phyloP scores from a whole-genome alignment of 2,888 invertebrate genomes.

The Sphaeridia pumilis region DNA sequence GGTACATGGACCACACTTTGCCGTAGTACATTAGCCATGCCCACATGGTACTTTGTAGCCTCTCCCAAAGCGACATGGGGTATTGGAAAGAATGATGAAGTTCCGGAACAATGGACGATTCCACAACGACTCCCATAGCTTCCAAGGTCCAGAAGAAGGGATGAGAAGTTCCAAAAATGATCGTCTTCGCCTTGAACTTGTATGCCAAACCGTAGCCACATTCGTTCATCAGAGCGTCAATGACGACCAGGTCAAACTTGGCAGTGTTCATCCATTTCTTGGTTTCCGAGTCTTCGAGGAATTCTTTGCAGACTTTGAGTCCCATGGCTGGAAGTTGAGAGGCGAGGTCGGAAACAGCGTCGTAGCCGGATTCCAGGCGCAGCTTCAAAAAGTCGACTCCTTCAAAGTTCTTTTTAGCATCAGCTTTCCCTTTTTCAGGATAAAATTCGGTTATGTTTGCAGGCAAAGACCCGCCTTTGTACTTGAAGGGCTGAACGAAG shows the following conservation, averaged over 20 bases:
- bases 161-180: slow-evolving; percentile 21
- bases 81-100: slow-evolving; percentile 16
- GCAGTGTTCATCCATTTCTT: slow-evolving; percentile 17
- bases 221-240: slow-evolving; percentile 27
- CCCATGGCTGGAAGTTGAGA: slow-evolving; percentile 3
- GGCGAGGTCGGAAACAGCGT: background rate
- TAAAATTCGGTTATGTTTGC: slow-evolving; percentile 18
- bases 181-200: slow-evolving; percentile 18
- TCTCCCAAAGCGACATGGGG: slow-evolving; percentile 19
- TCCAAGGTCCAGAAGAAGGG: slow-evolving; percentile 20
- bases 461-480: slow-evolving; percentile 15
- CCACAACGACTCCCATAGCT: slow-evolving; percentile 14
- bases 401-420: background rate
- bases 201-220: slow-evolving; percentile 25
- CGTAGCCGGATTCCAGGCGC: slow-evolving; percentile 1
- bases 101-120: slow-evolving; percentile 16
- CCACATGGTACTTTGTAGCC: slow-evolving; percentile 12
- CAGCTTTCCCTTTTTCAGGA: background rate
- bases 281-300: slow-evolving; percentile 12
- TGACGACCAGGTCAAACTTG: slow-evolving; percentile 24
- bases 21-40: slow-evolving; percentile 8
- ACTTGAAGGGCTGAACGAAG: slow-evolving; percentile 20
- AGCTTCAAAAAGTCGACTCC: slow-evolving; percentile 4
- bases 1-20: slow-evolving; percentile 13
- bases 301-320: slow-evolving; percentile 14